Percentiles rank a stretch among this genome's conserved stretches.
Evolutionary conservation across 2,888 invertebrate species (phyloP).

Genomic region (Drosophila ezoana): DNA sequence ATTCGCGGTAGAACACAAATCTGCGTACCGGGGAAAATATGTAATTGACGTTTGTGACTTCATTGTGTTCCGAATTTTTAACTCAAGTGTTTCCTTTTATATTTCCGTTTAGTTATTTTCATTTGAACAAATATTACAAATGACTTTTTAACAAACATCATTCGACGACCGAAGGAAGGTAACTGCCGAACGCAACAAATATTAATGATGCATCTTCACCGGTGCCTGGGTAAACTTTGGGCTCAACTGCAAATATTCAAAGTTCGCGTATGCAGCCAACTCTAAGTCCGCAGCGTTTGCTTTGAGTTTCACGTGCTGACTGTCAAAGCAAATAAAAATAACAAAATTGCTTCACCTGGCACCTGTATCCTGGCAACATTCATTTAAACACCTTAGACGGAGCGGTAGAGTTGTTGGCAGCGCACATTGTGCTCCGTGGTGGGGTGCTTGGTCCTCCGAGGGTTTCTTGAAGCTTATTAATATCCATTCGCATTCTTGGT

Average conservation of each 20-base stretch:
- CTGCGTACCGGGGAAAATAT: conserved; percentile 82
- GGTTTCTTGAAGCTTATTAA: conserved; percentile 51
- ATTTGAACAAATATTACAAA: conserved; percentile 19
- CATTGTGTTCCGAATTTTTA: conserved; percentile 65
- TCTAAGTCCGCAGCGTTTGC: conserved; percentile 57
- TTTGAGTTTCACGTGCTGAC: conserved; percentile 76
- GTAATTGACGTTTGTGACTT: conserved; percentile 82
- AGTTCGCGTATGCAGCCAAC: conserved; percentile 26
- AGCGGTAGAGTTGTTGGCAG: conserved; percentile 36
- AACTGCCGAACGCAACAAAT: conserved; percentile 33
- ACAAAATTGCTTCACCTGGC: conserved; percentile 82
- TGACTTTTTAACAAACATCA: conserved; percentile 26
- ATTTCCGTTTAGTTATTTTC: background rate
- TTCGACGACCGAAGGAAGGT: conserved; percentile 25
- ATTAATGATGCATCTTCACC: conserved; percentile 33
- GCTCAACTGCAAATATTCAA: conserved; percentile 22
- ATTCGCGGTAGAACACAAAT: conserved; percentile 22
- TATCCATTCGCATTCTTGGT: conserved; percentile 52
- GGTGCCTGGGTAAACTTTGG: conserved; percentile 17
- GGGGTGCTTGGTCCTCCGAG: conserved; percentile 4
- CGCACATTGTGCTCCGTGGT: conserved; percentile 35
- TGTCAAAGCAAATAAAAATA: conserved; percentile 83
- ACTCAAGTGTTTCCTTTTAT: background rate
- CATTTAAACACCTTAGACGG: conserved; percentile 74
- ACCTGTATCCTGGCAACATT: conserved; percentile 84